Evolutionary conservation across 1,140 invertebrate species (phyloP).

Genomic region (Chrysoperla carnea): DNA sequence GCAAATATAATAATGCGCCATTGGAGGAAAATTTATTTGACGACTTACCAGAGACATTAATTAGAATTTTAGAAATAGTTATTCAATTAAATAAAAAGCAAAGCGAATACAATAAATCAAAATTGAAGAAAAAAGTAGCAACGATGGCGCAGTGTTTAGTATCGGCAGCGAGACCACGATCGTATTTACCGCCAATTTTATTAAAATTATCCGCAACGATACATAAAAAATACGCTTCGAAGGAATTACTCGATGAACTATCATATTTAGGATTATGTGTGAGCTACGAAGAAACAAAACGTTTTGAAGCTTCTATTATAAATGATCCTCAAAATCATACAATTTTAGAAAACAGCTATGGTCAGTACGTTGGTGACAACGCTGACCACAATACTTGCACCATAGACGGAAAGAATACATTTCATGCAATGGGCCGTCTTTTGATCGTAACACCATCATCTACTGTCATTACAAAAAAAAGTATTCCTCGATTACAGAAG

Average conservation of each 20-base stretch:
- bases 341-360: slow-evolving; percentile 6
- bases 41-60: too few species aligned
- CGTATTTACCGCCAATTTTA: slow-evolving; percentile 12
- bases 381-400: slow-evolving; percentile 9
- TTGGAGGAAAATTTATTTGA: too few species aligned
- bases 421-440: slow-evolving; percentile 11
- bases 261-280: slow-evolving; percentile 14
- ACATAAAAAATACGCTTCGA: slow-evolving; percentile 12
- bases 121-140: too few species aligned
- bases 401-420: slow-evolving; percentile 7
- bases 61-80: too few species aligned
- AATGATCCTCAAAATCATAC: slow-evolving; percentile 1
- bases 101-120: too few species aligned
- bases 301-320: slow-evolving; percentile 14
- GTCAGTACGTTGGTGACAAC: slow-evolving; percentile 10
- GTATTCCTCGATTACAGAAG: not conserved
- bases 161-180: slow-evolving; percentile 9
- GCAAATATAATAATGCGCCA: too few species aligned
- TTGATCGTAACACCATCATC: not conserved
- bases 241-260: slow-evolving; percentile 7
- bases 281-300: slow-evolving; percentile 10
- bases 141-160: slow-evolving; percentile 12
- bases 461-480: not conserved
- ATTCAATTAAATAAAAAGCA: too few species aligned
- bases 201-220: slow-evolving; percentile 7